Conservation (phyloP, 2,797 vertebrate species). For the Luscinia luscinia region DNA sequence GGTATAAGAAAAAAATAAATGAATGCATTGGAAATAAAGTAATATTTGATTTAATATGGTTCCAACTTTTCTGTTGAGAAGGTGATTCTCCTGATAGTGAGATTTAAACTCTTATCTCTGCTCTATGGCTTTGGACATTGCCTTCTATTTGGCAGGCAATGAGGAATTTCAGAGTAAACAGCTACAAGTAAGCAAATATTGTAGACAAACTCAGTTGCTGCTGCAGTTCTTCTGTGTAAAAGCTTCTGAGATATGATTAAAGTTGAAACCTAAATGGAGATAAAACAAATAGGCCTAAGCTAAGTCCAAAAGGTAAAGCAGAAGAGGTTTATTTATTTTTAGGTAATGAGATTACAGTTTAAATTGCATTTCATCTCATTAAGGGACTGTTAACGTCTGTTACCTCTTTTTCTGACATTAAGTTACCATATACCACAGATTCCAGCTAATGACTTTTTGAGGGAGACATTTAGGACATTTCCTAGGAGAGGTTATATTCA, state of each 20-base stretch:
- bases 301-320: constrained; percentile 59
- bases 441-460: constrained; percentile 62
- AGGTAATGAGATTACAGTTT: constrained; percentile 53
- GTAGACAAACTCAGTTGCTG: neutral
- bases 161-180: constrained; percentile 45
- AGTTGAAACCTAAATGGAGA: constrained; percentile 54
- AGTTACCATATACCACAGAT: constrained; percentile 41
- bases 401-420: constrained; percentile 67
- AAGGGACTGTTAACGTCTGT: constrained; percentile 55
- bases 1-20: constrained; percentile 18
- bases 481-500: constrained; percentile 44
- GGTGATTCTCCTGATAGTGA: constrained; percentile 2
- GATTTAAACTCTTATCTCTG: constrained; percentile 30
- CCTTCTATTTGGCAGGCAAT: constrained; percentile 33
- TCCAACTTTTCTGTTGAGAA: neutral
- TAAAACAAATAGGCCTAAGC: constrained; percentile 48
- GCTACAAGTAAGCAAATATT: constrained; percentile 17
- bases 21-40: neutral
- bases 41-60: constrained; percentile 34
- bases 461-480: constrained; percentile 60
- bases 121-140: constrained; percentile 10
- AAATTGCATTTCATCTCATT: constrained; percentile 66
- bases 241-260: constrained; percentile 56
- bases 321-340: constrained; percentile 57
- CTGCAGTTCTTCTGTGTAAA: constrained; percentile 33